Evolutionary conservation across 2,113 vertebrate genomes (phyloP), one percentile per base, ranked within the genome.

Genomic region (Eulemur macaco): DNA sequence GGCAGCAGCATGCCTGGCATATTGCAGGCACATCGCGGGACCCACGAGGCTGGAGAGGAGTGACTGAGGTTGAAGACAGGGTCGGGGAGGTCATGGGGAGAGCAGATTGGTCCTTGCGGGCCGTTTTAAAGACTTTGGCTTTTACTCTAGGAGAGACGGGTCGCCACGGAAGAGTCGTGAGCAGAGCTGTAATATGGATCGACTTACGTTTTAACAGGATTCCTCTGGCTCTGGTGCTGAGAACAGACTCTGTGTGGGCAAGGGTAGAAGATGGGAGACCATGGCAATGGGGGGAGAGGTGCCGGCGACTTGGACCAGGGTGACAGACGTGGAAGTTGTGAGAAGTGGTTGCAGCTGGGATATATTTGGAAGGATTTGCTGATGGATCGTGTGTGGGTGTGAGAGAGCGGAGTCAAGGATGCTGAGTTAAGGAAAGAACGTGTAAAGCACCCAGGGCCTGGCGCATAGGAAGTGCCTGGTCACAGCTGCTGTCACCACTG

Each of bases 91-190:
- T 71, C 23, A 0, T 1, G 1, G 39, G 60, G 23, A 92, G 42
- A 74, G 47, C 89, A 78, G 14, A 6, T 52, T n/a, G 29, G 52
- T 50, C 73, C 27, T 56, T 20, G 14, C 3, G 18, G 91, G 42
- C 37, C 50, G 10, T 80, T 93, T 84, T 56, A 74, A 91, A 83
- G 73, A 74, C 23, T 68, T 27, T 8, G 21, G 34, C 93, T 96
- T 91, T 82, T 69, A 14, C 42, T 85, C 21, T 34, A 68, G 60
- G 54, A 91, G 37, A 69, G 42, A 42, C 7, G 1, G 4, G 29
- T 31, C 85, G 18, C 60, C 17, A 13, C 27, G 37, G 20, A 68
- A 17, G 86, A 34, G 39, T 31, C 77, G 34, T 34, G 64, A 71
- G 50, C 58, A 58, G 56, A 74, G 50, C 47, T 9, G 11, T 37